Evolutionary conservation across 2,113 vertebrate genomes (phyloP).

Genomic region (Tachycineta bicolor): DNA sequence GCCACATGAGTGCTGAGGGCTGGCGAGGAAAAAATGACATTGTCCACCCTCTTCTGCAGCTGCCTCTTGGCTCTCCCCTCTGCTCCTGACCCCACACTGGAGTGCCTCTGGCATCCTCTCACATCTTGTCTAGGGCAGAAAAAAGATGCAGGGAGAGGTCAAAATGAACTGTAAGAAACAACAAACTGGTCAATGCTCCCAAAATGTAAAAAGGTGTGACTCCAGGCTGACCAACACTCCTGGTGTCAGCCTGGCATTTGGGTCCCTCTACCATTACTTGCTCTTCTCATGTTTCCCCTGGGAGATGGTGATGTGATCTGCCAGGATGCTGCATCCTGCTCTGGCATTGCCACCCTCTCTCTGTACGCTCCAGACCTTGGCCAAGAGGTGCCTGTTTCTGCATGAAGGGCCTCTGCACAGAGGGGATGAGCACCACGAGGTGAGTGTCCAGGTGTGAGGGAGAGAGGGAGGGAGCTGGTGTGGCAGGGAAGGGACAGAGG

Average conservation of each 20-base stretch:
- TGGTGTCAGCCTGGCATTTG: background rate
- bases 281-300: background rate
- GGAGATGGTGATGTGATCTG: background rate
- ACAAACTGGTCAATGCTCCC: background rate
- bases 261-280: background rate
- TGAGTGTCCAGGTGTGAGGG: background rate
- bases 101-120: background rate
- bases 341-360: background rate
- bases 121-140: background rate
- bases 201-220: background rate
- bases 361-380: background rate
- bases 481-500: background rate
- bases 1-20: background rate
- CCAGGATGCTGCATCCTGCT: background rate
- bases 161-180: background rate
- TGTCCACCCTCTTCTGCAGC: background rate
- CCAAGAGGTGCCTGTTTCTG: background rate
- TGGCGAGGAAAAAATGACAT: background rate
- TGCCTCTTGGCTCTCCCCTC: background rate
- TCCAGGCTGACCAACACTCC: background rate
- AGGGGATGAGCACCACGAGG: background rate
- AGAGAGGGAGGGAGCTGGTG: background rate
- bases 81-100: background rate
- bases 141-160: background rate
- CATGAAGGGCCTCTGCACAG: background rate